These are phyloP conservation scores for Orthonychiurus folsomi DNA, from an alignment of 2,888 invertebrate genomes.

Conservation along the genomic window DNA sequence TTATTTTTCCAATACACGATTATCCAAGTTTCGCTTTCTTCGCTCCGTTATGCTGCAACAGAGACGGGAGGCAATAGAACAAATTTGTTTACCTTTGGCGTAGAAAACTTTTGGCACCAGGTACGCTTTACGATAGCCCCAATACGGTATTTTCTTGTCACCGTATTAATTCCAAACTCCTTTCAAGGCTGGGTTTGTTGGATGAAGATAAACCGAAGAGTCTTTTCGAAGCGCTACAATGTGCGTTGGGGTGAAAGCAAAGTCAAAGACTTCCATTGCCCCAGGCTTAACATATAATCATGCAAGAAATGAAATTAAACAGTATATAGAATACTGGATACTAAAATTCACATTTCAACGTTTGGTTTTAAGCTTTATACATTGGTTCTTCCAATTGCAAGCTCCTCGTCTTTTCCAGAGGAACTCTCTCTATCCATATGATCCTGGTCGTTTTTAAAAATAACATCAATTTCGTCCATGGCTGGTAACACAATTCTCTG, in stretches of 20 bases:
- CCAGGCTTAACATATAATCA: background rate
- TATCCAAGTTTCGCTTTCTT: too few species aligned
- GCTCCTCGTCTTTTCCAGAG: background rate
- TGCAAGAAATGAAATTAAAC: background rate
- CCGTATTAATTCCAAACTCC: conserved; percentile 3
- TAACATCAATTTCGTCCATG: background rate
- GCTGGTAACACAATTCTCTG: background rate
- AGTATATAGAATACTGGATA: background rate
- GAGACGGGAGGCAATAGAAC: too few species aligned
- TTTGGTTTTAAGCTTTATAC: background rate
- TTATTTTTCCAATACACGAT: too few species aligned
- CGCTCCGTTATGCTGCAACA: too few species aligned
- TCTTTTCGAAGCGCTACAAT: conserved; percentile 5
- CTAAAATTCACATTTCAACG: background rate
- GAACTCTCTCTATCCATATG: background rate
- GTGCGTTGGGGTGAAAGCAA: conserved; percentile 19
- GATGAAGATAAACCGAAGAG: conserved; percentile 4
- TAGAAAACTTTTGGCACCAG: conserved; percentile 17
- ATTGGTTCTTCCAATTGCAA: background rate
- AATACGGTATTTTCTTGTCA: background rate
- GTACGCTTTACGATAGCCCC: conserved; percentile 12
- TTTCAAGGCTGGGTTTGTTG: conserved; percentile 4
- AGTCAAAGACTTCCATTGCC: conserved; percentile 12
- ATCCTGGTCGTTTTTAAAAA: background rate
- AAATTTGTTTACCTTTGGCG: conserved; percentile 14